Evolutionary conservation across 2,888 invertebrate genomes (phyloP), one percentile per base, ranked within the genome.

Genomic region (Caenorhabditis drosophilae): DNA sequence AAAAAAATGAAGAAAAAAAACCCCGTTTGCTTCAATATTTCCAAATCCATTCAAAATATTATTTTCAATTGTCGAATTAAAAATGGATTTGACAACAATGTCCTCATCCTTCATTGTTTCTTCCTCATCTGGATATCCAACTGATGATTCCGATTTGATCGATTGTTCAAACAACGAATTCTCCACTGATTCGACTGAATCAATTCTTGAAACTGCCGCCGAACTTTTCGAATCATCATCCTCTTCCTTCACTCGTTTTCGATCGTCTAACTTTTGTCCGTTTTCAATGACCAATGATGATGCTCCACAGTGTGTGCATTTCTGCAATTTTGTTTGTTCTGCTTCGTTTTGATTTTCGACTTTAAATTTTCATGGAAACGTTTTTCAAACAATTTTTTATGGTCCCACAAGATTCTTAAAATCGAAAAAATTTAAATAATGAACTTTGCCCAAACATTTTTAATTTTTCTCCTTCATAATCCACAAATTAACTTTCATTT

Each of bases 241-340:
- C 9, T 53, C 57, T 20, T 46, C 53, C 3, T 56, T 51, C 20
- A 45, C 26, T 35, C 50, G 57, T 15, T 50, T 46, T 11, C 46
- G 53, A 20, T 58, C 58, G 53, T 53, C 63, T 6, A 58, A 63
- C 15, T 56, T 52, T 7, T 55, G 48, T 23, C 57, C 52, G 16
- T 22, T 27, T 1, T 41, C 42, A 16, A 56, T 36, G 34, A 51
- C 62, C 38, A 52, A 52, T 44, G 56, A 47, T 48, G 56, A 52
- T 18, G 62, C 56, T 44, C 60, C 56, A 53, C 53, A 57, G 46
- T 47, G 47, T 56, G 62, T 49, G 46, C 58, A 53, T 46, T 58
- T 57, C 53, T 58, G 49, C 35, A 53, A 58, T 42, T 57, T 42
- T 25, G 26, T 25, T 51, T 42, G 48, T 25, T 16, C 26, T 53